These are phyloP conservation scores for Lindbergichthys nudifrons DNA, from an alignment of 2,797 vertebrate species.

Conservation along the genomic window DNA sequence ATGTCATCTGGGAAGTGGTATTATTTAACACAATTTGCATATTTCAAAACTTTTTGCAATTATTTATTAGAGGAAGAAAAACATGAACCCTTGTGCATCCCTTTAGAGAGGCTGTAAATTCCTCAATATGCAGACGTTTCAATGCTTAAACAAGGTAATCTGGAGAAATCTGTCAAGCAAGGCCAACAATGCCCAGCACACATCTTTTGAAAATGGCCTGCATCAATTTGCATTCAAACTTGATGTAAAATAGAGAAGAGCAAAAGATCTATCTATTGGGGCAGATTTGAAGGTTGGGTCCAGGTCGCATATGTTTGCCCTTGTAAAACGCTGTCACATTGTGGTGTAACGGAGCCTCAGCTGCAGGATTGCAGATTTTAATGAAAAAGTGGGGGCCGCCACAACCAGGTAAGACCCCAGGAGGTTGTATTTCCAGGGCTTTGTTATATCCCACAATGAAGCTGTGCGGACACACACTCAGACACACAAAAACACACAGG, in stretches of 20 bases:
- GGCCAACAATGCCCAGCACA: slow-evolving; percentile 51
- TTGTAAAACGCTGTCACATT: slow-evolving; percentile 81
- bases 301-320: slow-evolving; percentile 87
- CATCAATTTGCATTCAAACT: slow-evolving; percentile 84
- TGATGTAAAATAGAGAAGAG: slow-evolving; percentile 71
- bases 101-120: slow-evolving; percentile 17
- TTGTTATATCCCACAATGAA: slow-evolving; percentile 86
- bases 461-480: slow-evolving; percentile 52
- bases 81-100: background rate
- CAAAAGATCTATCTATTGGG: slow-evolving; percentile 74
- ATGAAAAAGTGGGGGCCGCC: slow-evolving; percentile 84
- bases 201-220: slow-evolving; percentile 55
- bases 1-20: background rate
- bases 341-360: slow-evolving; percentile 86
- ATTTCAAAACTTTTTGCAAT: background rate
- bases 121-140: slow-evolving; percentile 43
- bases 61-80: background rate
- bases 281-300: slow-evolving; percentile 78
- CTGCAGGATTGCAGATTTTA: slow-evolving; percentile 86
- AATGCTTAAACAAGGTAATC: slow-evolving; percentile 56
- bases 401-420: slow-evolving; percentile 85
- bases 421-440: slow-evolving; percentile 83
- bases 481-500: slow-evolving; percentile 26
- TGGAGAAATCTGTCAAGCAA: slow-evolving; percentile 49
- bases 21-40: background rate